phyloP scores from a whole-genome alignment of 2,888 invertebrate genomes.

The Polia nebulosa region DNA sequence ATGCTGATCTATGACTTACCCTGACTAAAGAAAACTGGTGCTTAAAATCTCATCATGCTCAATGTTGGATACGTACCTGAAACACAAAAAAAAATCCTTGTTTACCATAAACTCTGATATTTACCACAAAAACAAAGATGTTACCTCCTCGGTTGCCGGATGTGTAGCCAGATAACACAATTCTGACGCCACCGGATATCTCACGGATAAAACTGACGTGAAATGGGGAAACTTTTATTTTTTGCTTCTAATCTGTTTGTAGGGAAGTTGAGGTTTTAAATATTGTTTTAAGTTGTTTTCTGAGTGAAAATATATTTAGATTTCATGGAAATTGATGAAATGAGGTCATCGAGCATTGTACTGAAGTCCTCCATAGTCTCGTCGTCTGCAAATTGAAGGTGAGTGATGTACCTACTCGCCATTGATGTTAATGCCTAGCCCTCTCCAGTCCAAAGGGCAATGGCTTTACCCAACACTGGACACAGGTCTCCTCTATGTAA shows the following conservation, averaged over 20 bases:
- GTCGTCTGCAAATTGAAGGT: too few relatives aligned
- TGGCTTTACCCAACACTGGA: too few relatives aligned
- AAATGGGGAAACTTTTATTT: conserved; percentile 16
- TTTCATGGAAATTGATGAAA: too few relatives aligned
- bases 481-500: too few relatives aligned
- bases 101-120: conserved; percentile 28
- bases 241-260: conserved; percentile 28
- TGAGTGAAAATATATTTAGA: background rate
- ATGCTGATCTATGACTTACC: too few relatives aligned
- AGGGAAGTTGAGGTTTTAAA: conserved; percentile 36
- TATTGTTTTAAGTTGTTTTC: conserved; percentile 38
- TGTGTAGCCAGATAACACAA: conserved; percentile 45
- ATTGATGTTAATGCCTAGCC: too few relatives aligned
- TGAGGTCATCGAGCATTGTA: too few relatives aligned
- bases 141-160: conserved; percentile 12
- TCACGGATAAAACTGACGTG: conserved; percentile 25
- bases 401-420: too few relatives aligned
- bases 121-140: conserved; percentile 41
- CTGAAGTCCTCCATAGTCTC: too few relatives aligned
- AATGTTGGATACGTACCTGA: background rate
- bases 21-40: too few relatives aligned
- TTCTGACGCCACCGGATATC: conserved; percentile 28
- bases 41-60: background rate
- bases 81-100: conserved; percentile 4
- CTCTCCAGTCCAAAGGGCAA: too few relatives aligned